phyloP scores from a whole-genome alignment of 2,797 vertebrate species.

The Sus cebifrons region DNA sequence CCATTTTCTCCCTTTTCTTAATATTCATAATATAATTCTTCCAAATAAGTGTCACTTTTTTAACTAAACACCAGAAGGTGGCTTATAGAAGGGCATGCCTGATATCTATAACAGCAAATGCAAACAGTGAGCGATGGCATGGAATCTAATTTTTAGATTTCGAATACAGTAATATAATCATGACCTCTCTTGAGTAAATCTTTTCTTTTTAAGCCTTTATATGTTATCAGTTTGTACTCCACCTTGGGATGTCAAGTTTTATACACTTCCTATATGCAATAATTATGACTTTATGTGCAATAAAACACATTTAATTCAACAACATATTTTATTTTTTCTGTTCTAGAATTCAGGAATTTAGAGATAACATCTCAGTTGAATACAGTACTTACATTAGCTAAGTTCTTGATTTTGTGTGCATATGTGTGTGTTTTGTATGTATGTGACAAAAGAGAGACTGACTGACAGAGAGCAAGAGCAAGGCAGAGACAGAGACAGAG shows the following conservation, averaged over 20 bases:
- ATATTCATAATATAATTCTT: neutral
- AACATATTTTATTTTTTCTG: neutral
- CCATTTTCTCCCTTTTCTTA: neutral
- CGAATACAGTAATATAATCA: neutral
- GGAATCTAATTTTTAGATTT: neutral
- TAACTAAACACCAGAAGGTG: neutral
- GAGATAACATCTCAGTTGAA: neutral
- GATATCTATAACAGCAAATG: neutral
- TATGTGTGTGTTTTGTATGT: neutral
- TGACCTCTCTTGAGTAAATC: neutral
- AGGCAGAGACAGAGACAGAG: neutral
- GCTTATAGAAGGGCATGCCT: neutral
- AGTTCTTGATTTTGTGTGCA: neutral
- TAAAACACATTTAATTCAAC: neutral
- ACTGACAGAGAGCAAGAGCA: no score
- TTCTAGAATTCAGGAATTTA: neutral
- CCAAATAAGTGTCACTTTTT: neutral
- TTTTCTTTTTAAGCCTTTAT: neutral
- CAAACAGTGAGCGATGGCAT: neutral
- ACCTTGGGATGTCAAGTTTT: neutral
- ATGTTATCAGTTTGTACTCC: no score
- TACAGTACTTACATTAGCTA: neutral
- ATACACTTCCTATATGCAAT: accelerated
- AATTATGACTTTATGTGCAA: neutral
- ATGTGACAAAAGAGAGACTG: neutral